Conservation (phyloP, 1,140 invertebrate genomes). For the Plutomurus gul region DNA sequence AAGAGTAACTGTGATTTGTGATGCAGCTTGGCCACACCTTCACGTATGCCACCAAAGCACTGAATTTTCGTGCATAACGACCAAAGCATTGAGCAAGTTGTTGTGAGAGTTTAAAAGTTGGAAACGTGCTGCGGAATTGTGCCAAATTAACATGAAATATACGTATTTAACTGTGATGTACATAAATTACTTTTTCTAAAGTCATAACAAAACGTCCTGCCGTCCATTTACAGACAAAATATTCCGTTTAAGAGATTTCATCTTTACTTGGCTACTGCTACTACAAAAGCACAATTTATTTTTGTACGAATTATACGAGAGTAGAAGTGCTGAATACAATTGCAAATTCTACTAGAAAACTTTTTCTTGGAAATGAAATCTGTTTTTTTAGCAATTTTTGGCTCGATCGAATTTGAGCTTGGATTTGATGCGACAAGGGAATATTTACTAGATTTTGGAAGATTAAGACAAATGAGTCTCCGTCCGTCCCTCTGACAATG, state of each 20-base stretch:
- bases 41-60: not conserved
- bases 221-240: not conserved
- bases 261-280: too few species aligned
- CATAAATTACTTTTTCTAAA: not conserved
- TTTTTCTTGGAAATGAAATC: too few species aligned
- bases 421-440: not conserved
- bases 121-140: constrained; percentile 1
- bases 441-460: not conserved
- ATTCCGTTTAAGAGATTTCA: too few species aligned
- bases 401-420: too few species aligned
- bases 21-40: not conserved
- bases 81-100: not conserved
- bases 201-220: not conserved
- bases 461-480: not conserved
- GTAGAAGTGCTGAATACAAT: too few species aligned
- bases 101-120: not conserved
- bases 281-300: too few species aligned
- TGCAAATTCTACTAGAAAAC: too few species aligned
- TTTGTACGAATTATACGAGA: too few species aligned
- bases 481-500: not conserved
- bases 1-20: not conserved
- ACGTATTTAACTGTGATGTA: not conserved
- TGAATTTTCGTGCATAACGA: not conserved
- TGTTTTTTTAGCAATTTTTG: too few species aligned
- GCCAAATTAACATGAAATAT: not conserved